These are phyloP conservation scores for Istiophorus platypterus DNA, from an alignment of 2,113 vertebrate species.

Conservation along the genomic window DNA sequence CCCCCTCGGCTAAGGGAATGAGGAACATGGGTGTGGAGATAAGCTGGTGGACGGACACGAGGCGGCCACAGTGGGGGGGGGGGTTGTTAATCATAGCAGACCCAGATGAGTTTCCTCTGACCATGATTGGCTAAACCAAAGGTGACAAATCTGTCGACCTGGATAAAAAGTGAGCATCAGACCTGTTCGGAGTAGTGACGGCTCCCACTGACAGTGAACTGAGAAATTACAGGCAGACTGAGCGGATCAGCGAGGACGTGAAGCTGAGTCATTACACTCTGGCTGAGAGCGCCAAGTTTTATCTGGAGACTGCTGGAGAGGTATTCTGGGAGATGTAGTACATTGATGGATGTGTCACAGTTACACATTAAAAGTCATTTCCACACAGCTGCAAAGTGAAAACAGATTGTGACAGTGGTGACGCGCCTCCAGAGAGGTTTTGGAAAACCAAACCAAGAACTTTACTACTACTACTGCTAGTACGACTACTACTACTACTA, in stretches of 20 bases:
- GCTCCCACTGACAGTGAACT: no score
- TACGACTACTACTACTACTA: no score
- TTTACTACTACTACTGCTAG: no score
- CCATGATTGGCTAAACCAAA: not conserved
- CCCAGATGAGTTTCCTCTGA: not conserved
- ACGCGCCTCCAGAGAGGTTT: no score
- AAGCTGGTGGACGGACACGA: not conserved
- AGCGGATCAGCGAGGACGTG: not conserved
- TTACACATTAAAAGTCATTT: no score
- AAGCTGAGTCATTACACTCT: not conserved
- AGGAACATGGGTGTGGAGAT: not conserved
- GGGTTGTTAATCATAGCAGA: not conserved
- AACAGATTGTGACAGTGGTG: no score
- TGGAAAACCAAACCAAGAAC: no score
- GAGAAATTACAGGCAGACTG: not conserved
- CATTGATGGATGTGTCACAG: not conserved
- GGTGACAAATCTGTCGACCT: no score
- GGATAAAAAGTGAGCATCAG: no score
- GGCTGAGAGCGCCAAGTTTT: not conserved
- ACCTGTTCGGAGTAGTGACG: no score
- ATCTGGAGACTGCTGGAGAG: not conserved
- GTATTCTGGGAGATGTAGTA: not conserved
- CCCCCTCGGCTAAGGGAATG: not conserved
- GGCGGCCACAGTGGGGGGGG: no score
- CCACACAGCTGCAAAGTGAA: no score